Percentiles rank a stretch among this genome's conserved stretches.
Evolutionary conservation across 2,888 invertebrate genomes (phyloP).

Genomic region (Sphaerophoria taeniata): DNA sequence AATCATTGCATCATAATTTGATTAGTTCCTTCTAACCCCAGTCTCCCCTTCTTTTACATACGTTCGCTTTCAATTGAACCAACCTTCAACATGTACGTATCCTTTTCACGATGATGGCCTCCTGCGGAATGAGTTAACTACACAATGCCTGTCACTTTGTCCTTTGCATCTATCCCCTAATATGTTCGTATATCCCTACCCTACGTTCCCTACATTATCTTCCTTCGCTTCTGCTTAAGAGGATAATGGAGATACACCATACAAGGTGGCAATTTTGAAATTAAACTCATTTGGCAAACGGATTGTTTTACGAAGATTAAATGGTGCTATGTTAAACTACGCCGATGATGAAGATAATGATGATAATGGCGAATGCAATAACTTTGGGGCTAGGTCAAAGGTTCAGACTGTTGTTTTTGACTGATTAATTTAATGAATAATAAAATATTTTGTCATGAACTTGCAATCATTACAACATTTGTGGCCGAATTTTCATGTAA

Average conservation of each 20-base stretch:
- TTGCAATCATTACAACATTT: not conserved
- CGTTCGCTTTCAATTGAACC: not conserved
- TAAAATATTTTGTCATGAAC: not conserved
- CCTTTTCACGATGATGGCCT: conserved; percentile 28
- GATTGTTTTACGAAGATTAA: conserved; percentile 68
- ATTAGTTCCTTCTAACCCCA: not conserved
- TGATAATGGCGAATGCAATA: conserved; percentile 35
- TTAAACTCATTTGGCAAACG: conserved; percentile 72
- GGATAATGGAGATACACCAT: conserved; percentile 44
- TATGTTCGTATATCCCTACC: not conserved
- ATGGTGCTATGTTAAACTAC: conserved; percentile 61
- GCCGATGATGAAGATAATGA: conserved; percentile 50
- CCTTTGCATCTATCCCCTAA: not conserved
- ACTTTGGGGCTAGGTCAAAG: conserved; percentile 12
- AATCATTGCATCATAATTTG: too few species aligned
- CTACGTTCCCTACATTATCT: not conserved
- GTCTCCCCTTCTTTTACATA: not conserved
- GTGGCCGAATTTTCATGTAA: not conserved
- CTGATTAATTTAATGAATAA: conserved; percentile 60
- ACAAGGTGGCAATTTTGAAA: conserved; percentile 64
- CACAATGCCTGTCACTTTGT: not conserved
- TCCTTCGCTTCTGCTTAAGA: not conserved
- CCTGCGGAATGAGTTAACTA: conserved; percentile 27
- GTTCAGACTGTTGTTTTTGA: conserved; percentile 2
- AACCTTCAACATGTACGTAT: conserved; percentile 2